Conservation (phyloP, 2,797 vertebrate species). For the Moxostoma hubbsi region DNA sequence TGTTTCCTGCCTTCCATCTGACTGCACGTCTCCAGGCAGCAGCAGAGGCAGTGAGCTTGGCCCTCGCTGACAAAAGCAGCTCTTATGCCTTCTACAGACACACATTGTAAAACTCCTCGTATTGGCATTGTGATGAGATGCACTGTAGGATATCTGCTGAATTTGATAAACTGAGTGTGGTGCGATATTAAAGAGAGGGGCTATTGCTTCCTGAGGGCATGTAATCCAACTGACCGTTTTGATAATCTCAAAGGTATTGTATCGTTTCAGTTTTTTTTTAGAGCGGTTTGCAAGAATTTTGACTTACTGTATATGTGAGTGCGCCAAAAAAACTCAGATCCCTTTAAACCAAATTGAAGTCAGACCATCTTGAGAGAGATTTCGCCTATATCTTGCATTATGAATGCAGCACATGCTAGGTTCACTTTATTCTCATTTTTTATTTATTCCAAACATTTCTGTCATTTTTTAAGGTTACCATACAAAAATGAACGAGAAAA, state of each 20-base stretch:
- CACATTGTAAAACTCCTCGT: constrained; percentile 20
- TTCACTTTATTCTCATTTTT: too few species aligned
- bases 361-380: too few species aligned
- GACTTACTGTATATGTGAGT: too few species aligned
- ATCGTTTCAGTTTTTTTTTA: background rate
- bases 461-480: too few species aligned
- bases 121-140: constrained; percentile 42
- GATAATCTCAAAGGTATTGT: constrained; percentile 3
- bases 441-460: too few species aligned
- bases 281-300: background rate
- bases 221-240: constrained; percentile 28
- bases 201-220: constrained; percentile 31
- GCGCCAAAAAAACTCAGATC: too few species aligned
- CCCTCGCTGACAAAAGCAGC: constrained; percentile 10
- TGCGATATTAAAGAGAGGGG: constrained; percentile 23
- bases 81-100: constrained; percentile 16
- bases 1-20: constrained; percentile 12
- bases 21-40: constrained; percentile 48
- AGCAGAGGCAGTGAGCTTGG: constrained; percentile 11
- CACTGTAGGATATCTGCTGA: background rate
- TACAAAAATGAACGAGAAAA: too few species aligned
- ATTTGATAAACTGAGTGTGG: constrained; percentile 29
- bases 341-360: too few species aligned
- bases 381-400: too few species aligned
- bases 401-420: too few species aligned